These are phyloP conservation scores for Unio pictorum DNA, from an alignment of 2,888 invertebrate species.

Conservation along the genomic window DNA sequence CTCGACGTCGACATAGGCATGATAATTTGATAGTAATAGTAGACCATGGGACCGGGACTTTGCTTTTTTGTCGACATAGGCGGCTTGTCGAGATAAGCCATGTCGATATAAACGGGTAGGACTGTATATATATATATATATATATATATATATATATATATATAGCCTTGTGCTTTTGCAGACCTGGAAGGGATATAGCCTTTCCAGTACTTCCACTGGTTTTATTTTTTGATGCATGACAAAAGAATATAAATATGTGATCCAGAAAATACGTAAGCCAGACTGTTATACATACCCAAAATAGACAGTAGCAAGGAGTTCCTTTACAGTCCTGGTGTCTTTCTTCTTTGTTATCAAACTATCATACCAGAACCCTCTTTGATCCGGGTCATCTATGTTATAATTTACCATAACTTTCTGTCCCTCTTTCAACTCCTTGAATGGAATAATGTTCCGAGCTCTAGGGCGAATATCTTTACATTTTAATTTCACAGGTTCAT, in stretches of 20 bases:
- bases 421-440: slow-evolving; percentile 76
- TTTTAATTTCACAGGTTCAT: slow-evolving; percentile 53
- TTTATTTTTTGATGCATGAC: not conserved
- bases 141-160: too few species aligned
- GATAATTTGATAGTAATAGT: too few species aligned
- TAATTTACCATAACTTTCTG: slow-evolving; percentile 82
- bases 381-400: slow-evolving; percentile 80
- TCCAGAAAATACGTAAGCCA: not conserved
- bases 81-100: too few species aligned
- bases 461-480: slow-evolving; percentile 78
- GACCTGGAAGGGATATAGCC: too few species aligned
- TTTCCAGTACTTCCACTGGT: not conserved
- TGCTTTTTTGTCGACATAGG: too few species aligned
- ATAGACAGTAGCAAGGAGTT: slow-evolving; percentile 65
- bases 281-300: slow-evolving; percentile 66
- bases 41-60: too few species aligned
- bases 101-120: too few species aligned
- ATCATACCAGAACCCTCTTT: slow-evolving; percentile 82
- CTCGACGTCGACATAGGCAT: too few species aligned
- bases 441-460: slow-evolving; percentile 75
- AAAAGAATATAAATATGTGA: not conserved
- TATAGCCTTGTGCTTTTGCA: too few species aligned
- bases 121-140: too few species aligned
- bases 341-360: slow-evolving; percentile 64
- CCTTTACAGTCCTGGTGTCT: slow-evolving; percentile 63